Evolutionary conservation across 2,888 invertebrate species (phyloP), one percentile per base, ranked within the genome.

Genomic region (Microdon myrmicae): DNA sequence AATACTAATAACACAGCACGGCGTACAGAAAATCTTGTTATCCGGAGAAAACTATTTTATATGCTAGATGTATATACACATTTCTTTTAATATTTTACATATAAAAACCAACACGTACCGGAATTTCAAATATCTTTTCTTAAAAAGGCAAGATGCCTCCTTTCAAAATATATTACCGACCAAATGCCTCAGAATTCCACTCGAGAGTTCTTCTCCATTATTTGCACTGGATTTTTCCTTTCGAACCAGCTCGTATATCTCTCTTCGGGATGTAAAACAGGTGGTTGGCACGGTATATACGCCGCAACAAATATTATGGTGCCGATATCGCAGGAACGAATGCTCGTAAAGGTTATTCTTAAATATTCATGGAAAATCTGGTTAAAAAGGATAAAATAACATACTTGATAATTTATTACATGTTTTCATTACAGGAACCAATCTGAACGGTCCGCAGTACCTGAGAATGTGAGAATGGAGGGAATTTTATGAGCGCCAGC

Each of bases 351-450:
- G 49, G 38, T 60, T 60, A 55, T 60, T 43, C 55, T 54, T 54
- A 54, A 54, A 45, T 54, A 55, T 55, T 60, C 60, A 44, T 60
- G 48, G 48, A 48, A n/a, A 60, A 55, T 49, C 55, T 60, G 48
- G 56, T 61, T 45, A 49, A 61, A 61, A 55, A 45, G 56, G 49
- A 56, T 61, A 44, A 61, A 61, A 56, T n/a, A n/a, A n/a, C n/a
- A 61, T 61, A 34, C 49, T 61, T 29, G 56, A 61, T 61, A 61
- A 56, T 61, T 56, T 61, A 56, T 56, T 56, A 49, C 49, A 61
- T 39, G 61, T 61, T 56, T 61, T 56, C 56, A 61, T 56, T 61
- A 56, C 49, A 61, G 14, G 54, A 61, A 56, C 56, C 49, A 61
- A 61, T 56, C 56, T 39, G 49, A 20, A 38, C 35, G 31, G 22